Evolutionary conservation across 2,888 invertebrate genomes (phyloP), one percentile per base, ranked within the genome.

Genomic region (Automeris io): DNA sequence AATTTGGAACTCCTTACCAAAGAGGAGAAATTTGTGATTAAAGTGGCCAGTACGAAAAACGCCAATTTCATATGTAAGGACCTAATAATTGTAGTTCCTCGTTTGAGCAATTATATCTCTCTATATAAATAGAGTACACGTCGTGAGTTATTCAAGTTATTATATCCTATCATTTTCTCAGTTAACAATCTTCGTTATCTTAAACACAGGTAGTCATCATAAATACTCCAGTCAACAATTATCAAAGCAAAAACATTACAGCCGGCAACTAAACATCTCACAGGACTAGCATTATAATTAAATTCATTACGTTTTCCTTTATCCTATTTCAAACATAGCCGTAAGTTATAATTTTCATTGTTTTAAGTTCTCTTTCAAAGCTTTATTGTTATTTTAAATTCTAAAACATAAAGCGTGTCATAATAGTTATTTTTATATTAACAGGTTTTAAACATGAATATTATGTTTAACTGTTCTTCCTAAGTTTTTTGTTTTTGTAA

Each of bases 321-420:
- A 29, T 29, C 16, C 13, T 29, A 16, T 16, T 16, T 16, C 29
- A 29, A 29, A 29, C 16, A 29, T 16, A 29, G 16, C 8, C 16
- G 26, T 26, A 16, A 8, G 16, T 29, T 29, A 29, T 16, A 29
- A 29, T n/a, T 29, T 29, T 29, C 29, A 29, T 29, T 29, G 29
- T 29, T 29, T 29, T 29, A 29, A 29, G 16, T 29, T 16, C 29
- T 8, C 29, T 29, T 29, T 29, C 29, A 29, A n/a, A 29, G 16
- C 8, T 29, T 29, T 16, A 16, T 29, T 29, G 16, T 29, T 29
- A 13, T 29, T 29, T 29, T 2, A 16, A 29, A 29, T 16, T 8
- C 16, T 29, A 8, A 29, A 29, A 29, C 29, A 29, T 29, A 16
- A 29, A 29, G 16, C 8, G n/a, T 29, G n/a, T 29, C n/a, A 29